These are phyloP conservation scores for Cyphomyrus plagiostoma DNA, from an alignment of 2,113 vertebrate genomes.

Conservation along the genomic window DNA sequence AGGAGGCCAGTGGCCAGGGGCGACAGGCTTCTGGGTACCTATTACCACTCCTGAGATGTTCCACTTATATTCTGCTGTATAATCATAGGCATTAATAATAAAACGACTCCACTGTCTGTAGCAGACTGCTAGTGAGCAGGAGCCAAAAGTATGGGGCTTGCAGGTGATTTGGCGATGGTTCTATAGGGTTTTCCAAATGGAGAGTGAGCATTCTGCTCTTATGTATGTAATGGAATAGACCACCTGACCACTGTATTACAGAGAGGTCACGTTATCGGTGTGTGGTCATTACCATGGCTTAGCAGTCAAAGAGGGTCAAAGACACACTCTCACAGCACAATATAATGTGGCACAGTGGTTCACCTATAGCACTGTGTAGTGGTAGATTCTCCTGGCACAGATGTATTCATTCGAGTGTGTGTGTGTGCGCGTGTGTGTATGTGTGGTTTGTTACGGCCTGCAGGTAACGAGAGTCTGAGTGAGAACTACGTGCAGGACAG, in stretches of 20 bases:
- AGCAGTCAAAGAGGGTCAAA: not conserved
- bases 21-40: slow-evolving; percentile 13
- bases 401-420: not conserved
- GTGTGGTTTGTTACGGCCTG: not conserved
- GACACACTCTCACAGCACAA: slow-evolving; percentile 8
- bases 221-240: not conserved
- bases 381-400: not conserved
- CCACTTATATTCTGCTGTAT: slow-evolving; percentile 27
- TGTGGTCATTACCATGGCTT: not conserved
- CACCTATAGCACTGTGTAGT: not conserved
- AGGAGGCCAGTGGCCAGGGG: not conserved
- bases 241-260: not conserved
- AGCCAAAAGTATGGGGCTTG: not conserved
- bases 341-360: not conserved
- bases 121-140: not conserved
- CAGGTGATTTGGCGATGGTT: not conserved
- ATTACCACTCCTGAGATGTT: slow-evolving; percentile 13
- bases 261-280: not conserved
- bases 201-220: not conserved
- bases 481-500: slow-evolving; percentile 97
- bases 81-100: not conserved
- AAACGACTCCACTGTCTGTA: not conserved
- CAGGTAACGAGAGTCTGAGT: slow-evolving; percentile 88
- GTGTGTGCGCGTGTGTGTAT: slow-evolving; percentile 10
- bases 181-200: not conserved